Evolutionary conservation across 2,888 invertebrate genomes (phyloP).

Genomic region (Tetragonula carbonaria): DNA sequence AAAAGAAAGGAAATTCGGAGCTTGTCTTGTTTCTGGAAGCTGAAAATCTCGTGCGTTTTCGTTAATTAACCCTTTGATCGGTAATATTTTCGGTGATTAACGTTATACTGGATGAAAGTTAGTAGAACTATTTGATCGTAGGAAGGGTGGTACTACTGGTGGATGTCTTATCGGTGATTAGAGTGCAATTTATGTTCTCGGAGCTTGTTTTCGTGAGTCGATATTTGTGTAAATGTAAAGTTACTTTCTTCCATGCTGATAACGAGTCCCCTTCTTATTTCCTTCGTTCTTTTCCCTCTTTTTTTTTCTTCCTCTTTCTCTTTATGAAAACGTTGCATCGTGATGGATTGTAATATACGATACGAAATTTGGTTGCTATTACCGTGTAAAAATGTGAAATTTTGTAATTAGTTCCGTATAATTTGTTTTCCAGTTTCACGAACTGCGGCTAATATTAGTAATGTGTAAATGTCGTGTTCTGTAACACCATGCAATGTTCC

Average conservation of each 20-base stretch:
- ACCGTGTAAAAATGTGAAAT: constrained; percentile 35
- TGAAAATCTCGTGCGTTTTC: constrained; percentile 3
- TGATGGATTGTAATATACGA: constrained; percentile 2
- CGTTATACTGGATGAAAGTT: constrained; percentile 8
- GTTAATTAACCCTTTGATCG: constrained; percentile 28
- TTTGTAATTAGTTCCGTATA: constrained; percentile 26
- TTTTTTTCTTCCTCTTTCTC: background rate
- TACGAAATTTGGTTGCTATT: constrained; percentile 11
- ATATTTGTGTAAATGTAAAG: constrained; percentile 16
- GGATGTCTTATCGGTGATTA: constrained; percentile 2
- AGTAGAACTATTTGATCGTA: background rate
- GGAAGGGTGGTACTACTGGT: background rate
- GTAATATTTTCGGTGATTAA: background rate
- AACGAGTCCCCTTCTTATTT: background rate
- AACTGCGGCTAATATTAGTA: constrained; percentile 15
- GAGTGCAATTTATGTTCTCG: constrained; percentile 36
- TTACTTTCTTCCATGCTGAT: background rate
- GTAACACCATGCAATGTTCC: constrained; percentile 27
- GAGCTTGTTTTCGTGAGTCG: background rate
- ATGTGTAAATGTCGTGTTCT: constrained; percentile 41
- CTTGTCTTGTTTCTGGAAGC: background rate
- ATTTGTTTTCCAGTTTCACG: constrained; percentile 1
- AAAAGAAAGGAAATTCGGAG: background rate
- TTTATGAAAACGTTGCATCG: background rate
- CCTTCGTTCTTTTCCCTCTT: background rate